Conservation (phyloP, 2,888 invertebrate genomes). For the Tethea ocularis region DNA sequence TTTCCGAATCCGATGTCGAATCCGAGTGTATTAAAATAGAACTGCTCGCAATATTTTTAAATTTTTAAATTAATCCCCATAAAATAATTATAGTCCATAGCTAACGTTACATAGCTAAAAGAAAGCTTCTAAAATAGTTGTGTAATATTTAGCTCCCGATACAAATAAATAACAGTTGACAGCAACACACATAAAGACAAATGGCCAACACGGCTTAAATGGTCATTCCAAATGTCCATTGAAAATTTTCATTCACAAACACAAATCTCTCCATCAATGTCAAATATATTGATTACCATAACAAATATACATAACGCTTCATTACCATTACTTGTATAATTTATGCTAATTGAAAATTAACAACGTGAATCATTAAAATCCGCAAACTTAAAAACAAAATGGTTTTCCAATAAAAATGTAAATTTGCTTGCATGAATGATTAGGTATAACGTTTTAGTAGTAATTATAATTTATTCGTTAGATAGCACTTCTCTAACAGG, state of each 20-base stretch:
- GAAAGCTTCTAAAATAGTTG: too few relatives aligned
- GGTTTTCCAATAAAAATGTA: slow-evolving; percentile 27
- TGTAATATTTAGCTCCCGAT: too few relatives aligned
- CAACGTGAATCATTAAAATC: slow-evolving; percentile 10
- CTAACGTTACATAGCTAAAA: too few relatives aligned
- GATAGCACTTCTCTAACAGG: background rate
- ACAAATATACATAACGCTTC: slow-evolving; percentile 24
- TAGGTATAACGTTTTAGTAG: background rate
- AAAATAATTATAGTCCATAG: too few relatives aligned
- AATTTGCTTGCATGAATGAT: slow-evolving; percentile 19
- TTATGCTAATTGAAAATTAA: slow-evolving; percentile 26
- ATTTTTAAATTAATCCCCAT: too few relatives aligned
- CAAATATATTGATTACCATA: slow-evolving; percentile 21
- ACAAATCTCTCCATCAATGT: slow-evolving; percentile 20
- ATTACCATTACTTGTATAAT: slow-evolving; percentile 18
- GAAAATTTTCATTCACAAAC: slow-evolving; percentile 18
- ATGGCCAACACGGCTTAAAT: background rate
- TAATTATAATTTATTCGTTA: background rate
- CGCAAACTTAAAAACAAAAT: slow-evolving; percentile 13
- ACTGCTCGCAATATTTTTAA: too few relatives aligned
- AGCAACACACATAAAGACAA: background rate
- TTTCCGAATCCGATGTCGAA: too few relatives aligned
- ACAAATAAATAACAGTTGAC: background rate
- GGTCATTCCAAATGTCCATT: background rate
- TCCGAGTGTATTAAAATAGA: too few relatives aligned